These are phyloP conservation scores for Darevskia nairensis DNA, from an alignment of 2,797 vertebrate species.

Conservation along the genomic window DNA sequence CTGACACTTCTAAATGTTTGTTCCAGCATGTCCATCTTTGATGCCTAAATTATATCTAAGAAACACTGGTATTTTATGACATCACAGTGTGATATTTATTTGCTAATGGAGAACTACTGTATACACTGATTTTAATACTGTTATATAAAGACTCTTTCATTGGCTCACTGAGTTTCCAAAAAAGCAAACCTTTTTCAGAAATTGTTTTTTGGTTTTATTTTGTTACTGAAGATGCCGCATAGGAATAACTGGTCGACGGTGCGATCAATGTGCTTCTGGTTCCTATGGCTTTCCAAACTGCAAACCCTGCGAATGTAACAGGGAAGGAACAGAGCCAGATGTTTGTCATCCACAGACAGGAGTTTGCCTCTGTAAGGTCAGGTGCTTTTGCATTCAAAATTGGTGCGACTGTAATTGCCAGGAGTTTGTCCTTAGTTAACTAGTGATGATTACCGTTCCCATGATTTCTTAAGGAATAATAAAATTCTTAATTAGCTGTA, in stretches of 20 bases:
- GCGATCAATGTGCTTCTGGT: constrained; percentile 87
- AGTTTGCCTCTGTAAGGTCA: constrained; percentile 93
- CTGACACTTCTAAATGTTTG: background rate
- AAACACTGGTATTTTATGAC: background rate
- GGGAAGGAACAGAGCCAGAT: constrained; percentile 79
- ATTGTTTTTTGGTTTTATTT: constrained; percentile 38
- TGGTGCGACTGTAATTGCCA: constrained; percentile 2
- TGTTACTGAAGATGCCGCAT: constrained; percentile 86
- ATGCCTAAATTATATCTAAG: background rate
- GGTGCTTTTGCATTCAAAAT: constrained; percentile 43
- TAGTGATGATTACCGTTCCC: background rate
- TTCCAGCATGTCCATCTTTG: background rate
- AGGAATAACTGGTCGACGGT: constrained; percentile 85
- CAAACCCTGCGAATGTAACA: constrained; percentile 83
- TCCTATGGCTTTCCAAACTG: constrained; percentile 89
- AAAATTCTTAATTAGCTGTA: background rate
- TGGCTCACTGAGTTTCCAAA: background rate
- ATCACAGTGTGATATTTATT: background rate
- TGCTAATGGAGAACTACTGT: background rate
- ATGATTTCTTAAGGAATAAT: background rate
- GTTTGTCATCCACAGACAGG: constrained; percentile 88
- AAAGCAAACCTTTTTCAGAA: constrained; percentile 19
- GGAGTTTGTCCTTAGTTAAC: background rate
- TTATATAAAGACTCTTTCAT: background rate
- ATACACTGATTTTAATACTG: background rate